phyloP scores from a whole-genome alignment of 2,888 invertebrate genomes.

The Cyclophora punctaria region DNA sequence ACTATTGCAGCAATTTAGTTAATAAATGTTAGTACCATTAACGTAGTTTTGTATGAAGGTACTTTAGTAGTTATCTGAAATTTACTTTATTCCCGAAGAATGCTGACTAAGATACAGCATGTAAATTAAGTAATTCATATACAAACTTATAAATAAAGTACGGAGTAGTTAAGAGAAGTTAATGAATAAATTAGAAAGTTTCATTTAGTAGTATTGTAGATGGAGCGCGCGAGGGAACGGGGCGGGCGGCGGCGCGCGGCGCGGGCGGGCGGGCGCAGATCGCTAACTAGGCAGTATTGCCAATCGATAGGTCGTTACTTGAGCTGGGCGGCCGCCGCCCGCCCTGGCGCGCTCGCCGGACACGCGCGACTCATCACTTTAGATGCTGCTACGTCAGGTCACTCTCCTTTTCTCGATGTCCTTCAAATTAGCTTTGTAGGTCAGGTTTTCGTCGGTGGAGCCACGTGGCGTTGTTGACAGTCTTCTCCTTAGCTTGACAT shows the following conservation, averaged over 20 bases:
- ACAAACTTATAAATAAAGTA: background rate
- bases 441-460: conserved; percentile 66
- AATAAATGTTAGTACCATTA: too few relatives aligned
- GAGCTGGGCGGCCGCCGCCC: conserved; percentile 43
- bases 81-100: too few relatives aligned
- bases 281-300: conserved; percentile 73
- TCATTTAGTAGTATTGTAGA: conserved; percentile 29
- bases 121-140: too few relatives aligned
- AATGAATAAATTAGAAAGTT: conserved; percentile 38
- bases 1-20: too few relatives aligned
- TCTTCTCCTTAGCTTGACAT: conserved; percentile 17
- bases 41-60: background rate
- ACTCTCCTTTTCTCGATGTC: conserved; percentile 76
- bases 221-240: conserved; percentile 26
- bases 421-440: conserved; percentile 76
- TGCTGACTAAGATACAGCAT: too few relatives aligned
- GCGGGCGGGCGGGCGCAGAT: conserved; percentile 37
- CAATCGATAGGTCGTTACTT: conserved; percentile 73
- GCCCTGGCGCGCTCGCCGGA: conserved; percentile 40
- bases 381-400: conserved; percentile 72
- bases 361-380: conserved; percentile 74
- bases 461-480: conserved; percentile 70
- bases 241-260: conserved; percentile 20
- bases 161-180: conserved; percentile 21
- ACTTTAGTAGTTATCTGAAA: background rate